These are phyloP conservation scores for Subacronicta megacephala DNA, from an alignment of 2,888 invertebrate genomes.

Conservation along the genomic window DNA sequence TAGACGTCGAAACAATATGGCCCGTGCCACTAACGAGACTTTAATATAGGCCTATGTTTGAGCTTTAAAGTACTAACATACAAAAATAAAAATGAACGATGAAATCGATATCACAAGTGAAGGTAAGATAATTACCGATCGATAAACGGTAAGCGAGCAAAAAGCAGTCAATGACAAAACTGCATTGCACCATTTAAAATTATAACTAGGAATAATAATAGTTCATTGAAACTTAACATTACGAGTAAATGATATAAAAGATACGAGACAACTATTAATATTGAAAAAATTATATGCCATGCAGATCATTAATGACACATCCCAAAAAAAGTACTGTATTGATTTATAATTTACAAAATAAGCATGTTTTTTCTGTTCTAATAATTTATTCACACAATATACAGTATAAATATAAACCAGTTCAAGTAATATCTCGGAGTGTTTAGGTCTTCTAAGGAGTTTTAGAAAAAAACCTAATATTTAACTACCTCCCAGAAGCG, in stretches of 20 bases:
- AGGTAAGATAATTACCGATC: conserved; percentile 38
- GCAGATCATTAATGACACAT: background rate
- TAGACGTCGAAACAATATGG: no score
- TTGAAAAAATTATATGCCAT: background rate
- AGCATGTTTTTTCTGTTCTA: no score
- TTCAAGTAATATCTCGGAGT: no score
- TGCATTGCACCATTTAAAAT: conserved; percentile 52
- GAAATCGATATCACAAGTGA: conserved; percentile 28
- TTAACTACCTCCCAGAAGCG: no score
- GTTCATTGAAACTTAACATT: conserved; percentile 3
- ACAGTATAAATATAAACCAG: no score
- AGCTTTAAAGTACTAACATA: background rate
- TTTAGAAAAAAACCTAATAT: no score
- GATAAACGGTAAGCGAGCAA: conserved; percentile 36
- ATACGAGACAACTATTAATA: background rate
- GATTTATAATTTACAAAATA: no score
- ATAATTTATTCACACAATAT: no score
- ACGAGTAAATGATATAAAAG: conserved; percentile 4
- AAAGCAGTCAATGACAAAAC: conserved; percentile 50
- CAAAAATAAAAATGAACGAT: background rate
- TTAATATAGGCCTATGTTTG: background rate
- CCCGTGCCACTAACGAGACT: no score
- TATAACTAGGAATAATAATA: conserved; percentile 11
- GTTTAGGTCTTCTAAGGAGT: no score
- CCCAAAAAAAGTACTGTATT: background rate